Conservation (phyloP, 2,888 invertebrate genomes). For the Ormyrus rosae region DNA sequence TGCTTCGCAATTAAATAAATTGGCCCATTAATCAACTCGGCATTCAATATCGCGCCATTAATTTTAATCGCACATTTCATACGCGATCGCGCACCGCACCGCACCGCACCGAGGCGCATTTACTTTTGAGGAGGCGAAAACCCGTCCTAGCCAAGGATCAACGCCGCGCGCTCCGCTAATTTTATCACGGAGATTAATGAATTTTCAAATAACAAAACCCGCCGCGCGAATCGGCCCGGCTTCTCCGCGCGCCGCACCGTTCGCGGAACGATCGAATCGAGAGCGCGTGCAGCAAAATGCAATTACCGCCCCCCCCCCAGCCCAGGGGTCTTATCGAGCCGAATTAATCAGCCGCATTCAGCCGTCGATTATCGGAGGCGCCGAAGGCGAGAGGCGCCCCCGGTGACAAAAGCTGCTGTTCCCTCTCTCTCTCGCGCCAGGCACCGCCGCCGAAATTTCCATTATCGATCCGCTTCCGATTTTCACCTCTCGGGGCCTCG, state of each 20-base stretch:
- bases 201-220: constrained; percentile 41
- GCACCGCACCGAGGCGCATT: background rate
- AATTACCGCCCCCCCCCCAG: constrained; percentile 21
- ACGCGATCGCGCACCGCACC: background rate
- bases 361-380: constrained; percentile 31
- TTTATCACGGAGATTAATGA: constrained; percentile 40
- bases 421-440: background rate
- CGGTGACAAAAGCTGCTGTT: background rate
- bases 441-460: constrained; percentile 12
- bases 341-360: constrained; percentile 27
- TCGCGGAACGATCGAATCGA: constrained; percentile 9
- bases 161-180: constrained; percentile 8
- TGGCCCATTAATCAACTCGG: constrained; percentile 46
- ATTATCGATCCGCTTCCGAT: constrained; percentile 8
- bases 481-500: background rate
- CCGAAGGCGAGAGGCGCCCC: background rate
- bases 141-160: constrained; percentile 8
- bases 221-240: background rate
- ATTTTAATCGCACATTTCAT: constrained; percentile 42
- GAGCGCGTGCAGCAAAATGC: constrained; percentile 9
- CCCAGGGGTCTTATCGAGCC: constrained; percentile 13
- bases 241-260: background rate
- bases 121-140: background rate
- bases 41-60: constrained; percentile 50
- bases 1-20: constrained; percentile 51